Evolutionary conservation across 2,888 invertebrate species (phyloP).

Genomic region (Sylvicola cinctus): DNA sequence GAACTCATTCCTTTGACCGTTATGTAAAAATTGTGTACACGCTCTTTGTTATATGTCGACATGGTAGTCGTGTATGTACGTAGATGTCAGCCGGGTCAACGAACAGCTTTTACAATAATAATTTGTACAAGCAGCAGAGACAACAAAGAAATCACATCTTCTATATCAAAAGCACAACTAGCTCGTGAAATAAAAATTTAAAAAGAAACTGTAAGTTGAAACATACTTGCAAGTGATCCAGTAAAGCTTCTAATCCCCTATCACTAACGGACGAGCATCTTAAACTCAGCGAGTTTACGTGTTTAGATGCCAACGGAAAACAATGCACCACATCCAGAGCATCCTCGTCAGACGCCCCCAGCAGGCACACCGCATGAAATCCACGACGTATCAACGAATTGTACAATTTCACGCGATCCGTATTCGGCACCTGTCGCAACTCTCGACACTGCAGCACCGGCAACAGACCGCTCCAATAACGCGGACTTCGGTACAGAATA

Average conservation of each 20-base stretch:
- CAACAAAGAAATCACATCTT: too few species aligned
- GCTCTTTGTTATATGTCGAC: too few species aligned
- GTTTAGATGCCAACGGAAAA: constrained; percentile 62
- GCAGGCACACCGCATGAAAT: constrained; percentile 63
- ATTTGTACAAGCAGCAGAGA: too few species aligned
- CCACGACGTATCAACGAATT: constrained; percentile 66
- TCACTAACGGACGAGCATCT: constrained; percentile 82
- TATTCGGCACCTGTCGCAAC: constrained; percentile 36
- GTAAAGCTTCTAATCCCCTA: constrained; percentile 66
- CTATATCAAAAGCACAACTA: too few species aligned
- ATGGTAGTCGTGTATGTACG: too few species aligned
- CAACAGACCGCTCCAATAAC: constrained; percentile 70
- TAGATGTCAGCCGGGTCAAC: too few species aligned
- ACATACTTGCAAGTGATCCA: constrained; percentile 70
- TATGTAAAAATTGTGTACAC: too few species aligned
- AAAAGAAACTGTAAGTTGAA: too few species aligned
- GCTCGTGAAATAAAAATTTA: constrained; percentile 1
- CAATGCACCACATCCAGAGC: constrained; percentile 70
- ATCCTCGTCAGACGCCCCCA: constrained; percentile 79
- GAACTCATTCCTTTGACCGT: too few species aligned
- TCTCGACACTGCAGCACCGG: constrained; percentile 77
- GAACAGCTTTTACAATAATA: too few species aligned
- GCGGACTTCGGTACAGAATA: constrained; percentile 66
- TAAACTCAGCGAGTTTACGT: constrained; percentile 65
- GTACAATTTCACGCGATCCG: constrained; percentile 42